These are phyloP conservation scores for Phalera bucephala DNA, from an alignment of 2,888 invertebrate species.

Conservation along the genomic window DNA sequence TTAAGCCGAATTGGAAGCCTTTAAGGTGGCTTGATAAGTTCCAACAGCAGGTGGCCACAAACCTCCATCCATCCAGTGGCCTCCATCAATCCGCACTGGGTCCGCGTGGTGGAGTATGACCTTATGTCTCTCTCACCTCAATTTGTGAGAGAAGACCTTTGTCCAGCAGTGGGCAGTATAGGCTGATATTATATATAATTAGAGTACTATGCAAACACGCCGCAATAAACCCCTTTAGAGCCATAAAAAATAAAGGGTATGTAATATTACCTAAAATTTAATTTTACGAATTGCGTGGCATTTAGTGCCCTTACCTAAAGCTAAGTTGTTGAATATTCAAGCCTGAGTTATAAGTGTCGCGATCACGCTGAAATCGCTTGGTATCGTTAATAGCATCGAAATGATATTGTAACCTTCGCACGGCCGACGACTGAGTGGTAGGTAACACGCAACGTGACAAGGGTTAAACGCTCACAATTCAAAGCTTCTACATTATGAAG, in stretches of 20 bases:
- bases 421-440: constrained; percentile 9
- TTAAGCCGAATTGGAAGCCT: no score
- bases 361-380: constrained; percentile 38
- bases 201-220: not conserved
- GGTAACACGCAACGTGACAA: constrained; percentile 46
- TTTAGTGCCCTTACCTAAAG: constrained; percentile 12
- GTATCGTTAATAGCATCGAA: constrained; percentile 32
- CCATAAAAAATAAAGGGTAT: not conserved
- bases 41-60: no score
- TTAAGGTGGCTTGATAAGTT: no score
- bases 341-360: constrained; percentile 33
- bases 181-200: no score
- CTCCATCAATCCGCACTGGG: no score
- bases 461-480: no score
- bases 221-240: not conserved
- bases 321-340: constrained; percentile 16
- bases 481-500: no score
- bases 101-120: no score
- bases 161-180: no score
- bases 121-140: no score
- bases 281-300: constrained; percentile 8
- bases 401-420: constrained; percentile 38
- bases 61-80: no score
- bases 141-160: no score
- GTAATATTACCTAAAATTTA: not conserved